A percentile compares a stretch with the other conserved stretches of the same genome.
These are phyloP conservation scores for Rhizoglyphus robini DNA, from an alignment of 1,140 invertebrate genomes.

Conservation along the genomic window DNA sequence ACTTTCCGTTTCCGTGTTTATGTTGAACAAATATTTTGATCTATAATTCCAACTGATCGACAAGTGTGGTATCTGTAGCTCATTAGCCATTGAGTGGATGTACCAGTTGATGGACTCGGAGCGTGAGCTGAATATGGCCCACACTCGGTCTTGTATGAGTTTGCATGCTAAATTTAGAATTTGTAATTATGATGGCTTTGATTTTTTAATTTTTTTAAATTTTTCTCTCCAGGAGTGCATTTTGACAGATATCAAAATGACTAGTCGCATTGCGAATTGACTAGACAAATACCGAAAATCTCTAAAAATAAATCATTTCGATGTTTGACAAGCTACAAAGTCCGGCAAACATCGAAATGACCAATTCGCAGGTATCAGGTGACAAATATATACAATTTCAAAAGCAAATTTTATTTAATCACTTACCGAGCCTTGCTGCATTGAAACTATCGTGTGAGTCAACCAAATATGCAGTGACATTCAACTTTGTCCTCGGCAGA, in stretches of 20 bases:
- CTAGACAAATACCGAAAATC: no score
- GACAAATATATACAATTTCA: no score
- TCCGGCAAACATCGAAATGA: no score
- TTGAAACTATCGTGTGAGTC: conserved; percentile 77
- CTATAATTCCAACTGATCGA: conserved; percentile 10
- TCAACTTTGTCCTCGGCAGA: conserved; percentile 60
- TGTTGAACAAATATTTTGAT: not conserved
- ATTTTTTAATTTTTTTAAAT: not conserved
- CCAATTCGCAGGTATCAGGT: no score
- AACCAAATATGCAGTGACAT: conserved; percentile 68
- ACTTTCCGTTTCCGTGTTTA: not conserved
- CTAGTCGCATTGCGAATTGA: no score
- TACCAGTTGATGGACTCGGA: not conserved
- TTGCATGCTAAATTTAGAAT: not conserved
- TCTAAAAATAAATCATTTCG: no score
- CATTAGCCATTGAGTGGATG: not conserved
- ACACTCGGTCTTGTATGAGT: conserved; percentile 4
- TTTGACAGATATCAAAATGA: no score
- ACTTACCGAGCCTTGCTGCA: conserved; percentile 42
- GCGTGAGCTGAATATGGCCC: not conserved
- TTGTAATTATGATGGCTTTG: not conserved
- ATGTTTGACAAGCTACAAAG: no score
- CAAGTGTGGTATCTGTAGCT: conserved; percentile 16
- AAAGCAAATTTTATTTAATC: not conserved
- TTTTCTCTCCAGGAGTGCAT: no score